phyloP scores from a whole-genome alignment of 2,113 vertebrate species.

The Seriola aureovittata region DNA sequence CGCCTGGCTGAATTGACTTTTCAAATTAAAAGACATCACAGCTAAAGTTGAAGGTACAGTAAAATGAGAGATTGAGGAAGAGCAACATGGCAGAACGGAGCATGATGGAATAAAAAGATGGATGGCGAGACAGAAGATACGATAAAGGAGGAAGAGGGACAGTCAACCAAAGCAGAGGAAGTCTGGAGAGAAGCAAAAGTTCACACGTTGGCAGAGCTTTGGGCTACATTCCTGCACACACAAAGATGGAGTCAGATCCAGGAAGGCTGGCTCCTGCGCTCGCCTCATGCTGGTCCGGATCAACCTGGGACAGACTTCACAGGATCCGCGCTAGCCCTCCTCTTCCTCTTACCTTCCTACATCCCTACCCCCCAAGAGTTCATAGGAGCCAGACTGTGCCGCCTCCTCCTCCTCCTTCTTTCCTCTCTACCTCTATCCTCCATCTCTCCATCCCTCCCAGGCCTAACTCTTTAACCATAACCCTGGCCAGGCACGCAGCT shows the following conservation, averaged over 20 bases:
- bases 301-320: conserved; percentile 51
- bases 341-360: conserved; percentile 24
- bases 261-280: conserved; percentile 54
- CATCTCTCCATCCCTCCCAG: conserved; percentile 45
- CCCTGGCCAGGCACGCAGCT: conserved; percentile 66
- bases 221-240: conserved; percentile 68
- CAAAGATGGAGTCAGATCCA: conserved; percentile 57
- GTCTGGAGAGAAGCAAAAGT: conserved; percentile 39
- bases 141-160: conserved; percentile 5
- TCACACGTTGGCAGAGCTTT: conserved; percentile 63
- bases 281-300: conserved; percentile 41
- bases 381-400: conserved; percentile 42
- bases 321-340: conserved; percentile 38
- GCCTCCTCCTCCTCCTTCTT: conserved; percentile 20
- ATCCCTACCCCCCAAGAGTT: conserved; percentile 24
- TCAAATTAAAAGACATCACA: neutral
- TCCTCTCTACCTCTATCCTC: conserved; percentile 26
- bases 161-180: conserved; percentile 22
- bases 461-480: conserved; percentile 41
- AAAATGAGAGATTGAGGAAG: neutral
- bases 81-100: neutral
- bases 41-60: neutral
- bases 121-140: conserved; percentile 18
- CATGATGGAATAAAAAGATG: conserved; percentile 7
- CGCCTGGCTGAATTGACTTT: neutral